Base-by-base conservation (phyloP, 1,140 invertebrate species). In the Euura lappo region DNA sequence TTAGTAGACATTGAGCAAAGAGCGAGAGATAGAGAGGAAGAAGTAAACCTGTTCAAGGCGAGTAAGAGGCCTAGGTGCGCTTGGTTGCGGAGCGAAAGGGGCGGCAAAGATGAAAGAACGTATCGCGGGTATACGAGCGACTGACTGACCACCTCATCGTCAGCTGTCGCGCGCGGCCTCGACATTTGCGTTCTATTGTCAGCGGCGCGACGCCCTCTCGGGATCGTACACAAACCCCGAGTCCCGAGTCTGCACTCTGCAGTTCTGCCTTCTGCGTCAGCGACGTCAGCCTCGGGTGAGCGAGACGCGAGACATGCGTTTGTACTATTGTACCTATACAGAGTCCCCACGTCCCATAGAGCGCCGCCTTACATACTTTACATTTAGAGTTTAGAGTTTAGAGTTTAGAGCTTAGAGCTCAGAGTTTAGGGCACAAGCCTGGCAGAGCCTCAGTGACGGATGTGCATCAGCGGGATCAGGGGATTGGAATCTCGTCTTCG, bases 81-180 rank as follows among this genome's bases (percentile, higher is more conserved):
- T 28, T 28, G 28, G 28, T 28, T 28, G 28, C 28, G 28, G 28
- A 28, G 28, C 28, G 28, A 28, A 28, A 28, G 51, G 51, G 4
- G 51, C 51, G 51, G 51, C 51, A 60, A 60, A 60, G 51, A 60
- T 60, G 51, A 60, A 60, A 60, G 51, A 60, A 60, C 6, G 47
- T 11, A n/a, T 6, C 13, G 51, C 51, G 13, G 8, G 13, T n/a
- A 60, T 8, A 60, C 51, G 51, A 60, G 2, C 51, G 51, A 60
- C 3, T 60, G 51, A 60, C 51, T n/a, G 28, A 60, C 51, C 51
- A 60, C 51, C 51, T 60, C 51, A 60, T 60, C 51, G 51, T 60
- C 51, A 60, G 51, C 51, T 60, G 51, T 60, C 51, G 51, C 51
- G 13, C 51, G 51, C 51, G 51, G 51, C 13, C 51, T 6, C 51